These are phyloP conservation scores for Acrocyrtus sp. DNA, from an alignment of 2,888 invertebrate genomes.

Conservation along the genomic window DNA sequence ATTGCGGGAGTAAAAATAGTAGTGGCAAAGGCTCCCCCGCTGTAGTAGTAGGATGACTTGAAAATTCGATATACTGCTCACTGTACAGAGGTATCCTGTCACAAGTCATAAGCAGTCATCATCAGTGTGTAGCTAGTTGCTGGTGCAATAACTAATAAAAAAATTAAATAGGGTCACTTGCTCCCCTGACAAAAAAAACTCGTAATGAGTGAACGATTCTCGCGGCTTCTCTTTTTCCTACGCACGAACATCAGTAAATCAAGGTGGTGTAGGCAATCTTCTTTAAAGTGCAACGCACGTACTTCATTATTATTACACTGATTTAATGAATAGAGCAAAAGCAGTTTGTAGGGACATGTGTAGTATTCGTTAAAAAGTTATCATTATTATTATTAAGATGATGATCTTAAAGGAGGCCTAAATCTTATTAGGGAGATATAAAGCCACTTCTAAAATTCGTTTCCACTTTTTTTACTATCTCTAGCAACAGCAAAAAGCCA, in stretches of 20 bases:
- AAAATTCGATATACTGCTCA: too few species aligned
- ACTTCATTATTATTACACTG: background rate
- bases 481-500: too few species aligned
- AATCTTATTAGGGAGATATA: background rate
- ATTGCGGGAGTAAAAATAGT: too few species aligned
- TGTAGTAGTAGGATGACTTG: too few species aligned
- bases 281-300: conserved; percentile 25
- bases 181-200: too few species aligned
- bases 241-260: background rate
- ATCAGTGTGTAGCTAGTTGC: background rate
- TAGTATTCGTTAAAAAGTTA: conserved; percentile 10
- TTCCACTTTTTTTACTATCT: conserved; percentile 1
- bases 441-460: background rate
- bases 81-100: background rate
- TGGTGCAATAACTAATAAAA: background rate
- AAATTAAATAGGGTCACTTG: background rate
- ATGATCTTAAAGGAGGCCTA: conserved; percentile 9
- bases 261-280: conserved; percentile 7
- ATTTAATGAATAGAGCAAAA: too few species aligned
- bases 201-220: background rate
- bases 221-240: conserved; percentile 14
- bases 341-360: too few species aligned
- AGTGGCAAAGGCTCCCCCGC: too few species aligned
- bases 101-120: background rate
- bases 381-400: too few species aligned